Evolutionary conservation across 2,113 vertebrate species (phyloP), one percentile per base, ranked within the genome.

Genomic region (Triplophysa tibetana): DNA sequence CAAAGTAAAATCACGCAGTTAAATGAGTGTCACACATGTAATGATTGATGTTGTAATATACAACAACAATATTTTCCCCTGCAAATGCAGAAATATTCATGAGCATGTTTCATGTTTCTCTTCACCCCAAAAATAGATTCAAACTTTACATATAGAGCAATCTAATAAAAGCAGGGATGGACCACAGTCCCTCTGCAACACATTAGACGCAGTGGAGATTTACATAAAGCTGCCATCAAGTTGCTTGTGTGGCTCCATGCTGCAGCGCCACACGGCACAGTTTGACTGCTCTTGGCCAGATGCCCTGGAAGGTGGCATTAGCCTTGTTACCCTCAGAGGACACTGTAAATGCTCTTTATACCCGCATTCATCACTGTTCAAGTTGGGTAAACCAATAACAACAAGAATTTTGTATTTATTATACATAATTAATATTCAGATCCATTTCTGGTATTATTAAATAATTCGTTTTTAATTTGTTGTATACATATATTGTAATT

Each of bases 101-200:
- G 72, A 63, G 58, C 70, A 21, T 79, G 81, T 73, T 64, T 82
- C 48, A 26, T 45, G 21, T 81, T 84, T 64, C 54, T 8, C 62
- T 50, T 58, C 74, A 19, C 74, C 62, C 62, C 52, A 78, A 78
- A 26, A 73, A 83, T 70, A 78, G 78, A 84, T 84, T 38, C 85
- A 38, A 82, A 75, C 85, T 88, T 87, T 84, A 84, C 80, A 88
- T 81, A 82, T 58, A 84, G 84, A 84, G 81, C 65, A 83, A 54
- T 33, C 54, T 33, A 81, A 45, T 78, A 72, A 43, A 56, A 61
- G 45, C 10, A 24, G 33, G 1, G 23, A 41, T 19, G 62, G 64
- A 38, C 58, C 56, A 21, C 21, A 54, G 48, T 5, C 17, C 60
- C 43, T 56, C 60, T 82, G n/a, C 43, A 64, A 33, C 52, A 38